Evolutionary conservation across 2,113 vertebrate species (phyloP).

Genomic region (Lates calcarifer): DNA sequence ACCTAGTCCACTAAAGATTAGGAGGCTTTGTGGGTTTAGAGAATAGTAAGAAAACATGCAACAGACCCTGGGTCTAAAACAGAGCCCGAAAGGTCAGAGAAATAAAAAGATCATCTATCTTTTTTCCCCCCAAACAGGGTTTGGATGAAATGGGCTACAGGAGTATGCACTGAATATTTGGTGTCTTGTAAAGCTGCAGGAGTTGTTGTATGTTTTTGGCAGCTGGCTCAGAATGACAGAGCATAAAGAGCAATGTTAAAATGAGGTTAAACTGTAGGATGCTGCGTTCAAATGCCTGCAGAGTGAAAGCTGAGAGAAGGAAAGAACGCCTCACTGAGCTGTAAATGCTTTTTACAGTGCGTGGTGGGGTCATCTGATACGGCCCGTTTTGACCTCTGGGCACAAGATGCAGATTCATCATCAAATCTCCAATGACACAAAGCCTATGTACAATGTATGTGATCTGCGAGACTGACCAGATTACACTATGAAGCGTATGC

Average conservation of each 20-base stretch:
- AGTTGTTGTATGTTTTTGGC: not conserved
- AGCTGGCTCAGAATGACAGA: not conserved
- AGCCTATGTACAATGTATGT: not conserved
- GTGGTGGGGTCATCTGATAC: slow-evolving; percentile 29
- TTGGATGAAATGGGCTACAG: not conserved
- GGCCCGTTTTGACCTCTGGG: slow-evolving; percentile 33
- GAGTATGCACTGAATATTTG: not conserved
- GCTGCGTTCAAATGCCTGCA: not conserved
- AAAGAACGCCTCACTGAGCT: slow-evolving; percentile 1
- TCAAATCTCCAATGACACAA: slow-evolving; percentile 12
- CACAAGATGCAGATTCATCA: slow-evolving; percentile 15
- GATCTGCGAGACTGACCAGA: slow-evolving; percentile 18
- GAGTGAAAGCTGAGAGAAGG: not conserved
- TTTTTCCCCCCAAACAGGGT: not conserved
- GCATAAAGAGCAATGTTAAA: not conserved
- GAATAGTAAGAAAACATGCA: slow-evolving; percentile 33
- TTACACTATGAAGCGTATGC: not conserved
- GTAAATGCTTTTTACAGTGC: slow-evolving; percentile 21
- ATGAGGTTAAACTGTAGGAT: slow-evolving; percentile 1
- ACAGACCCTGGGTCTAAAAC: not conserved
- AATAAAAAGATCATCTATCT: slow-evolving; percentile 1
- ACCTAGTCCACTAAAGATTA: slow-evolving; percentile 59
- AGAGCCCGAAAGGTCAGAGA: not conserved
- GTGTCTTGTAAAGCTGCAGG: not conserved
- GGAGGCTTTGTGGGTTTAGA: slow-evolving; percentile 48